Conservation (phyloP, 2,797 vertebrate species). For the Mormyrops attenuatus region DNA sequence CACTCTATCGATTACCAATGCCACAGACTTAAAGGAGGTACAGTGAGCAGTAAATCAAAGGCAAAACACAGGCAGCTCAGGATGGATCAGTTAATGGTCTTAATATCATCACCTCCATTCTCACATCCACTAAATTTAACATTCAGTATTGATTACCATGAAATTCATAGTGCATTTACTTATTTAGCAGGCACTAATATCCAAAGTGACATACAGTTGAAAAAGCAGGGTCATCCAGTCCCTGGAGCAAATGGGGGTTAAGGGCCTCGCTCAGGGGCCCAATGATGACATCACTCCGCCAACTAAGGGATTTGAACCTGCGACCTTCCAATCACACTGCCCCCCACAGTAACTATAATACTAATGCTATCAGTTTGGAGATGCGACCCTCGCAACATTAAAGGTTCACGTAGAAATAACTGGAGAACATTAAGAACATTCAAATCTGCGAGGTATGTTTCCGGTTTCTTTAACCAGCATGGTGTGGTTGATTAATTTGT, state of each 20-base stretch:
- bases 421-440: not conserved
- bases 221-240: not conserved
- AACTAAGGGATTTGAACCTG: not conserved
- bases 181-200: not conserved
- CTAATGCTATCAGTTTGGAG: not conserved
- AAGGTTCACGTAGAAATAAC: not conserved
- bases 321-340: not conserved
- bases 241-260: not conserved
- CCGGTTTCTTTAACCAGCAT: not conserved
- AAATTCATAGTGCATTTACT: not conserved
- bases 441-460: not conserved
- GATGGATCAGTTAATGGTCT: not conserved
- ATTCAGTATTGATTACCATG: not conserved
- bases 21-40: not conserved
- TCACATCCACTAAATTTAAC: not conserved
- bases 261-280: not conserved
- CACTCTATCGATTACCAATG: not conserved
- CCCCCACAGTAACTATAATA: not conserved
- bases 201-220: not conserved
- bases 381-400: not conserved
- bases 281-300: not conserved
- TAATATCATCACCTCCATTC: not conserved
- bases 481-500: not conserved
- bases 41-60: not conserved
- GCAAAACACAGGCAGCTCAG: not conserved